phyloP scores from a whole-genome alignment of 2,113 vertebrate genomes.

The Uria lomvia region DNA sequence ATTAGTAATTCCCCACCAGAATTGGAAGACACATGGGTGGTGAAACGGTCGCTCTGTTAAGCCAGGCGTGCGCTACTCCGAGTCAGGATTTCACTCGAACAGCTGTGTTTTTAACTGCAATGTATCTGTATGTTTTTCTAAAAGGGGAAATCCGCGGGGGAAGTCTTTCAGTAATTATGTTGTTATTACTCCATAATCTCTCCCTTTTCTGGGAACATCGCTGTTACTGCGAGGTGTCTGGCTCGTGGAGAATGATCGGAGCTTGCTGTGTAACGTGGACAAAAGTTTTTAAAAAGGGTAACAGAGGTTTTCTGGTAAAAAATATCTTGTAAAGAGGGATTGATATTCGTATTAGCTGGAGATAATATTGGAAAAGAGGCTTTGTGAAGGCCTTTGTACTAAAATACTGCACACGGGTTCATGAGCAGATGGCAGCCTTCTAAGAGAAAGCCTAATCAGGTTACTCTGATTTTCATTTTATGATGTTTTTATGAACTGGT shows the following conservation, averaged over 20 bases:
- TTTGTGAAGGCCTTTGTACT: neutral
- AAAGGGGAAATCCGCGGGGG: neutral
- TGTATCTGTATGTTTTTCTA: neutral
- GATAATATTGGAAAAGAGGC: conserved; percentile 6
- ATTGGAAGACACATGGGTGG: neutral
- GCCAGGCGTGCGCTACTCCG: fast-evolving
- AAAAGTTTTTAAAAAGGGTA: neutral
- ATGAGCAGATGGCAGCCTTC: conserved; percentile 21
- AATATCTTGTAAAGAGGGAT: neutral
- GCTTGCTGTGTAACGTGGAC: neutral
- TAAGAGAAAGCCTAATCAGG: neutral
- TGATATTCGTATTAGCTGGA: neutral
- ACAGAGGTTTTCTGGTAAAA: neutral
- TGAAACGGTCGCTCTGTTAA: neutral
- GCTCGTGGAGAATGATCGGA: fast-evolving
- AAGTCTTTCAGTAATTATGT: neutral
- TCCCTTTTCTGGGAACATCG: neutral
- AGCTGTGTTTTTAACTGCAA: neutral
- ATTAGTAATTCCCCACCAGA: neutral
- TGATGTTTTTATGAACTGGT: neutral
- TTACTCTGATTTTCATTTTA: conserved; percentile 5
- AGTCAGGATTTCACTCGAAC: neutral
- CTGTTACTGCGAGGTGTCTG: neutral
- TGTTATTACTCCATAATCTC: neutral
- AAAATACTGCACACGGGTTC: neutral